A percentile compares a stretch with the other conserved stretches of the same genome.
Conservation (phyloP, 2,797 vertebrate species). For the Scolopax bukidnonensis region DNA sequence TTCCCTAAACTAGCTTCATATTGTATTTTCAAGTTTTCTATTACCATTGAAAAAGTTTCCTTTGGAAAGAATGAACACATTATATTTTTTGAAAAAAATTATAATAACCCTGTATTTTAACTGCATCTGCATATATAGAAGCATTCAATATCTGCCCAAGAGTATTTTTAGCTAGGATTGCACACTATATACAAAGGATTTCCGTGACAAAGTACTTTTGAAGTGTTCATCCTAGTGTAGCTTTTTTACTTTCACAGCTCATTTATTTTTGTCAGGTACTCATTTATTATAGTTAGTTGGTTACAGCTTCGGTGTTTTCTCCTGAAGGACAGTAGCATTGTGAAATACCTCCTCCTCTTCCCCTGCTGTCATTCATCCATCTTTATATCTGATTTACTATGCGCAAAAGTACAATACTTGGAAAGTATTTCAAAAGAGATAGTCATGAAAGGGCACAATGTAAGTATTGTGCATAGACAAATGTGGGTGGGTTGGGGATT, state of each 20-base stretch:
- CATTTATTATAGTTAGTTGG: slow-evolving; percentile 66
- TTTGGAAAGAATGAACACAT: background rate
- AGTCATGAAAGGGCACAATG: background rate
- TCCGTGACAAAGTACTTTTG: background rate
- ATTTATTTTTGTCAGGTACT: slow-evolving; percentile 39
- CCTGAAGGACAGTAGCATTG: slow-evolving; percentile 65
- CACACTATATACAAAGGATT: background rate
- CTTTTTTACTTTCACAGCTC: slow-evolving; percentile 60
- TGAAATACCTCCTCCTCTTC: slow-evolving; percentile 33
- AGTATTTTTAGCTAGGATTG: background rate
- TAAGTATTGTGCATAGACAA: background rate
- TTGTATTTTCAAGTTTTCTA: background rate
- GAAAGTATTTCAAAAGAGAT: background rate
- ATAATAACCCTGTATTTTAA: background rate
- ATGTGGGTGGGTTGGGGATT: background rate
- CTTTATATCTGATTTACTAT: slow-evolving; percentile 1
- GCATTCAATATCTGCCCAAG: background rate
- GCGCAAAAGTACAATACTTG: background rate
- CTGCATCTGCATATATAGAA: background rate
- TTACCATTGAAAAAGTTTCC: background rate
- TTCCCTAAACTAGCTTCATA: background rate
- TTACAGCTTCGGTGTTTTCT: slow-evolving; percentile 59
- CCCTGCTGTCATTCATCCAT: slow-evolving; percentile 29
- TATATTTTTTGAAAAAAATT: background rate
- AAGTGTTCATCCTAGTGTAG: background rate